Evolutionary conservation across 2,888 invertebrate genomes (phyloP).

Genomic region (Epistrophe eligans): DNA sequence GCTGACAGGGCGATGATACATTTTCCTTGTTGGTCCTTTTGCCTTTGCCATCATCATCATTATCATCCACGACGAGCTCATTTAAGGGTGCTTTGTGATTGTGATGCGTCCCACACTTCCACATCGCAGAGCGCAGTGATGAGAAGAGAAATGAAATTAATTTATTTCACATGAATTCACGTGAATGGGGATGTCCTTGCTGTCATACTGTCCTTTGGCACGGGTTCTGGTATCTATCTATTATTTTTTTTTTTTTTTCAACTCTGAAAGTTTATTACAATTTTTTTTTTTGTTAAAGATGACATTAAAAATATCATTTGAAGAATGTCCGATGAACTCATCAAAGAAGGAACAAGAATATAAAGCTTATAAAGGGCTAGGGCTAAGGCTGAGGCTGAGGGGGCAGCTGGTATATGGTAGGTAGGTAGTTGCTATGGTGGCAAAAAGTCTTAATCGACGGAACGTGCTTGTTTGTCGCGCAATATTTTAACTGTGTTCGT

Average conservation of each 20-base stretch:
- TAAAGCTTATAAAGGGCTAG: not conserved
- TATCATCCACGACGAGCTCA: slow-evolving; percentile 31
- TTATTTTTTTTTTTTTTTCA: slow-evolving; percentile 4
- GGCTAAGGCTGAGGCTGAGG: no score
- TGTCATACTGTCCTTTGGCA: slow-evolving; percentile 18
- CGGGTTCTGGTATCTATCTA: not conserved
- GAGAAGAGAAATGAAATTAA: slow-evolving; percentile 57
- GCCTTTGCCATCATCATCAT: not conserved
- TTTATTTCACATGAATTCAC: slow-evolving; percentile 73
- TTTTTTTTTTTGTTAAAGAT: slow-evolving; percentile 46
- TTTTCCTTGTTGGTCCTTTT: slow-evolving; percentile 28
- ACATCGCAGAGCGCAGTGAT: not conserved
- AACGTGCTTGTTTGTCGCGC: slow-evolving; percentile 63
- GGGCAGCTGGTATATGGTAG: not conserved
- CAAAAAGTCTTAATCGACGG: slow-evolving; percentile 54
- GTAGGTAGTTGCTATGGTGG: not conserved
- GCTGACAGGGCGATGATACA: slow-evolving; percentile 51
- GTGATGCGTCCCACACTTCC: slow-evolving; percentile 52
- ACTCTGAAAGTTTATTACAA: slow-evolving; percentile 34
- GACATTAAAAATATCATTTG: slow-evolving; percentile 59
- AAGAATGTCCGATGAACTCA: slow-evolving; percentile 62
- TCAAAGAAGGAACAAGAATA: slow-evolving; percentile 43
- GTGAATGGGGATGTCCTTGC: slow-evolving; percentile 41
- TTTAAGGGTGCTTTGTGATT: slow-evolving; percentile 56
- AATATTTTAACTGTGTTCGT: slow-evolving; percentile 51